Base-by-base conservation (phyloP, 2,888 invertebrate species). In the Dasysyrphus albostriatus region DNA sequence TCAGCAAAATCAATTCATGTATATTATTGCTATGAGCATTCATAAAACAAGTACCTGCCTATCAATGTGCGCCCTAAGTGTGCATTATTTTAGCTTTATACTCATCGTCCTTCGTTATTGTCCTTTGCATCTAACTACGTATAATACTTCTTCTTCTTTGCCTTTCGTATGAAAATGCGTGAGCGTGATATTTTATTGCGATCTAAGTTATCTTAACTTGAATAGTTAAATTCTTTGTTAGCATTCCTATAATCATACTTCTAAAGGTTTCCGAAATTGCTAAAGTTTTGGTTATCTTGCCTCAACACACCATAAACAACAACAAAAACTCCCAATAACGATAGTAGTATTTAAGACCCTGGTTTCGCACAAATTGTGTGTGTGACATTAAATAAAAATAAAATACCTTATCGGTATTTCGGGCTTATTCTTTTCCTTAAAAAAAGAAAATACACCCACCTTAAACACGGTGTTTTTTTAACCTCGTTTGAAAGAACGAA, bases 351-450 rank as follows among this genome's bases (percentile, higher is more conserved):
- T 49, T 12, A 49, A 67, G 14, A 37, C 49, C 12, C 14, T 37
- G 32, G 58, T 19, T 49, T 54, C n/a, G 67, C 19, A 39, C 7
- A 54, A 24, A 69, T 39, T 39, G 12, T 61, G 69, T 54, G 39
- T 69, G 51, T 54, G 69, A 37, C 69, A 54, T 54, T 16, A 69
- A 69, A 54, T 54, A 69, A n/a, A 67, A 69, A 69, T 54, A 54
- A 67, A 69, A 69, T 54, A 54, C 54, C 69, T 54, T 69, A 69
- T 69, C 54, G 69, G 69, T 49, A 42, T 24, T 69, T 54, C 6
- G 29, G 67, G 14, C 16, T 69, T 67, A 37, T 51, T 24, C 51
- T 16, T 24, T 16, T 5, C 3, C 14, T 24, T 24, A 24, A 32
- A 32, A 42, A 29, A 44, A 24, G 14, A 63, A 37, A 29, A n/a